Conservation (phyloP, 1,140 invertebrate species). For the Heliconius hewitsoni region DNA sequence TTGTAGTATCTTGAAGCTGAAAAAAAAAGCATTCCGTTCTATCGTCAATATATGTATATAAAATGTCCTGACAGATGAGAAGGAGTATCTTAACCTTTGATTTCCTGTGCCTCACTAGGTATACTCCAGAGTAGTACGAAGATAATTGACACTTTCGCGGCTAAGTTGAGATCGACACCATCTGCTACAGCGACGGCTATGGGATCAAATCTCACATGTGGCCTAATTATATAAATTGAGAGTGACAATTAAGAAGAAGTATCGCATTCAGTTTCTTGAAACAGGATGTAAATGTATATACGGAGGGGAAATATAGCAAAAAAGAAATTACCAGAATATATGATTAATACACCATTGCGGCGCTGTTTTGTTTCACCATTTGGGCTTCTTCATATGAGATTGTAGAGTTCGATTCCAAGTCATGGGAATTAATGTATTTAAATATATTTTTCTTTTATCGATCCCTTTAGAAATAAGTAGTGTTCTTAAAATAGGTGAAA, state of each 20-base stretch:
- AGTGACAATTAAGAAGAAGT: slow-evolving; percentile 7
- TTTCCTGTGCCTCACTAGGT: too few relatives aligned
- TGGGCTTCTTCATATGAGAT: too few relatives aligned
- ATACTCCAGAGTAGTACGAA: neutral
- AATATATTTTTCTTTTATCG: too few relatives aligned
- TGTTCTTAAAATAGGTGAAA: neutral
- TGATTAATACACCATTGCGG: neutral
- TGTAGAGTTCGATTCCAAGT: too few relatives aligned
- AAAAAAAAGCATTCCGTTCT: too few relatives aligned
- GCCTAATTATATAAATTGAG: slow-evolving; percentile 9
- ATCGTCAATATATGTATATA: too few relatives aligned
- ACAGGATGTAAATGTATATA: neutral
- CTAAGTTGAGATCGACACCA: slow-evolving; percentile 5
- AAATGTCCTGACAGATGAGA: too few relatives aligned
- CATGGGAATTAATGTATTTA: too few relatives aligned
- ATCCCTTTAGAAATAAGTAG: too few relatives aligned
- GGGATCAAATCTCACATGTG: slow-evolving; percentile 11
- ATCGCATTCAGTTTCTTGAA: neutral
- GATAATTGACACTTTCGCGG: neutral
- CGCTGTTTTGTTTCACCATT: too few relatives aligned
- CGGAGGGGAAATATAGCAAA: neutral
- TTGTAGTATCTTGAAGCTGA: too few relatives aligned
- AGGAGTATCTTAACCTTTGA: too few relatives aligned
- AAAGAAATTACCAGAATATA: neutral
- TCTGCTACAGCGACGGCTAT: neutral